A percentile compares a stretch with the other conserved stretches of the same genome.
Conservation (phyloP, 1,140 invertebrate species). For the Sitodiplosis mosellana region DNA sequence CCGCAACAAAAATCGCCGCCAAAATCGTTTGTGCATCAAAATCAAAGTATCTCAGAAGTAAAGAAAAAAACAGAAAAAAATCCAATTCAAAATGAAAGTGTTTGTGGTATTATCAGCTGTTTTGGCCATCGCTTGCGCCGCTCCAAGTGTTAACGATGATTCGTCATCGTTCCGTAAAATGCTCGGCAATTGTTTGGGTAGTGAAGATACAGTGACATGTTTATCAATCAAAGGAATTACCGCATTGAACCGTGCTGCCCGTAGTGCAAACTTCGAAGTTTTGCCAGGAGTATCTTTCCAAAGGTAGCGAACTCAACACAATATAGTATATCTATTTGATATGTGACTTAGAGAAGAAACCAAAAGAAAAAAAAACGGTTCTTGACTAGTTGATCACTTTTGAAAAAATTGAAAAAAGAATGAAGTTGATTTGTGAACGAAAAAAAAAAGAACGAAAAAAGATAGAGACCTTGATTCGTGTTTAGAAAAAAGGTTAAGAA, state of each 20-base stretch:
- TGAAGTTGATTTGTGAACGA: too few species aligned
- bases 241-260: conserved; percentile 33
- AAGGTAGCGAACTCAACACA: conserved; percentile 24
- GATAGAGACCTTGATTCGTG: too few species aligned
- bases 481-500: too few species aligned
- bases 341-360: too few species aligned
- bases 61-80: not conserved
- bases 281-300: conserved; percentile 36
- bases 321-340: too few species aligned
- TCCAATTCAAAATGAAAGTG: conserved; percentile 24
- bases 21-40: not conserved
- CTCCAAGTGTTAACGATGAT: conserved; percentile 19
- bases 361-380: too few species aligned
- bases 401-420: too few species aligned
- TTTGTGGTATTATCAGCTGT: conserved; percentile 14
- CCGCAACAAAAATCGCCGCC: too few species aligned
- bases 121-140: conserved; percentile 16
- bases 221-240: conserved; percentile 35
- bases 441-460: too few species aligned
- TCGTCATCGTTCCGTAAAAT: conserved; percentile 16
- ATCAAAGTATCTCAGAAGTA: not conserved
- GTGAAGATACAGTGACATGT: conserved; percentile 33
- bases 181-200: conserved; percentile 19
- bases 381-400: too few species aligned
- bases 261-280: conserved; percentile 33